phyloP scores from a whole-genome alignment of 2,113 vertebrate genomes.

The Protobothrops flavoviridis region DNA sequence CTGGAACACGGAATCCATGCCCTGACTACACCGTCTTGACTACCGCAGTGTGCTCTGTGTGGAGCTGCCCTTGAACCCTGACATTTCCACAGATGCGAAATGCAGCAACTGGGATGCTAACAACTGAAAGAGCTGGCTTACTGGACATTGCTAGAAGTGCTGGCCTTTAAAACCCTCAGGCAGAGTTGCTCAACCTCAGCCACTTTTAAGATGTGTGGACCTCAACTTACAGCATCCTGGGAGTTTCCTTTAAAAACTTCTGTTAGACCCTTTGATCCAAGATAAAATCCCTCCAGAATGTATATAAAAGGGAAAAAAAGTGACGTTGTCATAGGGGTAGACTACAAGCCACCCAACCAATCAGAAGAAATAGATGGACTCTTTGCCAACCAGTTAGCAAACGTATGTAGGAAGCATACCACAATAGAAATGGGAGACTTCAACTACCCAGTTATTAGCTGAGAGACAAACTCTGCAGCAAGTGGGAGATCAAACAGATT shows the following conservation, averaged over 20 bases:
- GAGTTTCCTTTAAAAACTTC: not conserved
- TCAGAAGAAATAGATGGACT: no score
- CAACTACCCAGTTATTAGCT: no score
- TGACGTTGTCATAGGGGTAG: no score
- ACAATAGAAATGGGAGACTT: no score
- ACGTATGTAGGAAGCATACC: no score
- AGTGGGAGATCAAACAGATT: no score
- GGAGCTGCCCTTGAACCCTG: not conserved
- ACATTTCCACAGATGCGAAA: not conserved
- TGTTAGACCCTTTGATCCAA: not conserved
- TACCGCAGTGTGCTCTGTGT: not conserved
- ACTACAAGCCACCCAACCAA: no score
- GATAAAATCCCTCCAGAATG: no score
- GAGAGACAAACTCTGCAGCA: no score
- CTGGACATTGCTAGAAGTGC: not conserved
- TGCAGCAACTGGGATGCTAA: not conserved
- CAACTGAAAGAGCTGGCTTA: no score
- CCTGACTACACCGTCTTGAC: not conserved
- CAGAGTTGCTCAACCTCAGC: not conserved
- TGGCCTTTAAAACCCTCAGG: not conserved
- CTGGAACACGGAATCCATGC: not conserved
- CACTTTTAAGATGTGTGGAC: not conserved
- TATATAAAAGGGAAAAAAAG: no score
- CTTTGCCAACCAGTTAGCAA: no score
- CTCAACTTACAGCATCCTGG: not conserved